Conservation (phyloP, 2,113 vertebrate genomes). For the Amia ocellicauda region DNA sequence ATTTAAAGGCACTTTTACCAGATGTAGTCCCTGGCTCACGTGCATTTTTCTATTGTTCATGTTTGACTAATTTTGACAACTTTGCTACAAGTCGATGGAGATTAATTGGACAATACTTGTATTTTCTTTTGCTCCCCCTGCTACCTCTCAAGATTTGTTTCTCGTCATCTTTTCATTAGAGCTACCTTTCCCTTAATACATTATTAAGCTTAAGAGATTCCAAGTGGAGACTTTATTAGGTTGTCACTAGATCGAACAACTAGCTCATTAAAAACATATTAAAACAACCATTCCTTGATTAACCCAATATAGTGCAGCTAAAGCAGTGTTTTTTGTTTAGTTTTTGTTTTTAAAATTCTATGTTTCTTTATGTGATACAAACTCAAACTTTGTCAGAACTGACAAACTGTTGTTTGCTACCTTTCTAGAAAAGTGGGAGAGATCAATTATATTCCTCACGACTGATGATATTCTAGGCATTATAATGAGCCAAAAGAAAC, state of each 20-base stretch:
- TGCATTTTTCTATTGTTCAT: constrained; percentile 25
- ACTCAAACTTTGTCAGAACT: no score
- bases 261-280: constrained; percentile 73
- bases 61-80: constrained; percentile 42
- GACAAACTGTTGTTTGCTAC: no score
- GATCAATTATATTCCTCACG: no score
- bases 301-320: background rate
- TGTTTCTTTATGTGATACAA: no score
- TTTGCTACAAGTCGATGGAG: constrained; percentile 53
- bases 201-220: constrained; percentile 60
- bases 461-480: no score
- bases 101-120: constrained; percentile 57
- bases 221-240: constrained; percentile 53
- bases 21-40: background rate
- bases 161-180: constrained; percentile 68
- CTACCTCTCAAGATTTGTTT: constrained; percentile 50
- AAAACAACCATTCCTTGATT: constrained; percentile 29
- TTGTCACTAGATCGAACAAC: constrained; percentile 58
- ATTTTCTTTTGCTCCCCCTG: constrained; percentile 26
- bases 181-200: constrained; percentile 58
- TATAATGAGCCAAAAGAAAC: no score
- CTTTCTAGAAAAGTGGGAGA: no score
- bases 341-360: no score
- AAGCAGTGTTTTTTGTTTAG: no score
- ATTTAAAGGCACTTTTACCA: no score